Percentiles rank a stretch among this genome's conserved stretches.
These are phyloP conservation scores for Oeneis ivallda DNA, from an alignment of 2,888 invertebrate genomes.

Conservation along the genomic window DNA sequence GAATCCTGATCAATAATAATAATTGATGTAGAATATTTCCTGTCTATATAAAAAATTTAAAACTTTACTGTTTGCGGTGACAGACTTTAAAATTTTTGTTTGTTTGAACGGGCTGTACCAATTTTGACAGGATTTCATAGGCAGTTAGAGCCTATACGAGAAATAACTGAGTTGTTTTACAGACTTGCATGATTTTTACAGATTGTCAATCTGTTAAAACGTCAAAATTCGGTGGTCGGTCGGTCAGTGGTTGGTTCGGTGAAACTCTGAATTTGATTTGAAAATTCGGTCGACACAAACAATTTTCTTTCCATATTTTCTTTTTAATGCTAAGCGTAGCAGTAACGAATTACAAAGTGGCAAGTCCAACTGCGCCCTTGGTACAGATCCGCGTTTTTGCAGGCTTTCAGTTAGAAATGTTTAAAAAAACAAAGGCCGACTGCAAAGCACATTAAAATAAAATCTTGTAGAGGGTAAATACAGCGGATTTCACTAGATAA, in stretches of 20 bases:
- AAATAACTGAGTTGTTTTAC: no score
- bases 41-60: no score
- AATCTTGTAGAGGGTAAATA: neutral
- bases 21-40: neutral
- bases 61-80: no score
- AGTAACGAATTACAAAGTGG: conserved; percentile 2
- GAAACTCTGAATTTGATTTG: neutral
- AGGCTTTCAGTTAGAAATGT: conserved; percentile 23
- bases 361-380: conserved; percentile 8
- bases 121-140: no score
- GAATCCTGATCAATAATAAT: conserved; percentile 5
- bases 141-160: no score
- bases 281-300: neutral
- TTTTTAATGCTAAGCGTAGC: neutral
- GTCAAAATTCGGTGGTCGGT: no score
- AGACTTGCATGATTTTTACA: no score
- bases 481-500: no score
- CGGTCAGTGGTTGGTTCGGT: no score
- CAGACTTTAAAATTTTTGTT: no score
- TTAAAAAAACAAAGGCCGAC: conserved; percentile 16
- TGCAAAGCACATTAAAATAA: conserved; percentile 8
- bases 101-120: no score
- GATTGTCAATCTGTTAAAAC: no score
- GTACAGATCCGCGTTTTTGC: conserved; percentile 23
- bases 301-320: conserved; percentile 6